phyloP scores from a whole-genome alignment of 2,888 invertebrate species.

The Lypha dubia region DNA sequence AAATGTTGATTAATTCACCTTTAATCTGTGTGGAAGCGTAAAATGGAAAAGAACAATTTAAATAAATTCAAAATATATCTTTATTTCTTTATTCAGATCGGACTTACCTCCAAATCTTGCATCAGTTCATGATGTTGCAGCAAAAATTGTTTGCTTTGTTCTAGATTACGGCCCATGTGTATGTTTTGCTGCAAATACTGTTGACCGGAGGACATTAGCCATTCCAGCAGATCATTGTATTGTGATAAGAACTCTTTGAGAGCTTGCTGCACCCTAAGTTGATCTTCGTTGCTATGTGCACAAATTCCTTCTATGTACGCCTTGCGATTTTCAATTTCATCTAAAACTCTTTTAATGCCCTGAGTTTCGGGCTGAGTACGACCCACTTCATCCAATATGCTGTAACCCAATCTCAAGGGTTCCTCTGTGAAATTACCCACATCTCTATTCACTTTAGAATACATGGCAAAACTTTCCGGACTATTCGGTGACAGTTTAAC shows the following conservation, averaged over 20 bases:
- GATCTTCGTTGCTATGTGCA: slow-evolving; percentile 88
- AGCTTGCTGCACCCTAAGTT: slow-evolving; percentile 88
- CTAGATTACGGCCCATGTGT: slow-evolving; percentile 89
- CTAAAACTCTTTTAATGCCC: slow-evolving; percentile 87
- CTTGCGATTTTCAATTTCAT: slow-evolving; percentile 90
- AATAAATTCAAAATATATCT: neutral
- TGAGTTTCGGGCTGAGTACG: slow-evolving; percentile 87
- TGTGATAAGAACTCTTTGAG: slow-evolving; percentile 88
- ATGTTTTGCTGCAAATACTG: slow-evolving; percentile 89
- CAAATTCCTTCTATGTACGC: slow-evolving; percentile 87
- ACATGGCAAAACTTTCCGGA: slow-evolving; percentile 87
- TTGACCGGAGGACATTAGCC: slow-evolving; percentile 89
- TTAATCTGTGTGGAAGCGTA: slow-evolving; percentile 85
- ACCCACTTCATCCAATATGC: slow-evolving; percentile 88
- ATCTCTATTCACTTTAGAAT: slow-evolving; percentile 87
- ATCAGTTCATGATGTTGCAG: slow-evolving; percentile 89
- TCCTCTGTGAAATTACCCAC: slow-evolving; percentile 87
- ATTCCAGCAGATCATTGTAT: slow-evolving; percentile 88
- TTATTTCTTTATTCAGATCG: neutral
- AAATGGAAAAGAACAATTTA: neutral
- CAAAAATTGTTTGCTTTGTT: slow-evolving; percentile 89
- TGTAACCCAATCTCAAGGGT: slow-evolving; percentile 89
- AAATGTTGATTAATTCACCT: slow-evolving; percentile 87
- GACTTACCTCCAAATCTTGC: slow-evolving; percentile 86
- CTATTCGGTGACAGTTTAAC: slow-evolving; percentile 87